These are phyloP conservation scores for Zaprionus ornatus DNA, from an alignment of 1,140 invertebrate species.

Conservation along the genomic window DNA sequence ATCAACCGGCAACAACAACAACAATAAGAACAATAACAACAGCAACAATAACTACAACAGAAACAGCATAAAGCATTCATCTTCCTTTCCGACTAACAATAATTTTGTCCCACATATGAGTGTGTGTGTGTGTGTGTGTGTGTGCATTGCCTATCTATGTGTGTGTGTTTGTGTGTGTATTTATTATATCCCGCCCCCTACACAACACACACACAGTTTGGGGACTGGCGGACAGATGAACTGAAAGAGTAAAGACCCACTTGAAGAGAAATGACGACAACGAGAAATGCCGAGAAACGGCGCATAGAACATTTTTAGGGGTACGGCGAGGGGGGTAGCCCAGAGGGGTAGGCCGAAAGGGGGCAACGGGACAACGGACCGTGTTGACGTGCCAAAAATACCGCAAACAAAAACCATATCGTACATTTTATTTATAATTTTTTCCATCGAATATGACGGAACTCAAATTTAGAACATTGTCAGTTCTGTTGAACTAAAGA, in stretches of 20 bases:
- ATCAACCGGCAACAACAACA: constrained; percentile 53
- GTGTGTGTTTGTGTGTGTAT: not conserved
- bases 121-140: not conserved
- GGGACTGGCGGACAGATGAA: not conserved
- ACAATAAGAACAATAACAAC: constrained; percentile 28
- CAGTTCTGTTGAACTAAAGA: constrained; percentile 40
- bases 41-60: constrained; percentile 20
- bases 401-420: constrained; percentile 40
- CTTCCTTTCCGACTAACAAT: constrained; percentile 37
- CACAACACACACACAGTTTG: not conserved
- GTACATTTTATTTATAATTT: constrained; percentile 46
- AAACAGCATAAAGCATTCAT: constrained; percentile 38
- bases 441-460: constrained; percentile 52
- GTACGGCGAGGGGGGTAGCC: not conserved
- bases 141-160: not conserved
- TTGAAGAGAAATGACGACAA: constrained; percentile 51
- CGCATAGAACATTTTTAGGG: not conserved
- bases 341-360: not conserved
- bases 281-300: constrained; percentile 23
- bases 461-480: constrained; percentile 44
- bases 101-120: constrained; percentile 27
- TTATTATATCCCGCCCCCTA: not conserved
- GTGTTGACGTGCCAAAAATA: constrained; percentile 53
- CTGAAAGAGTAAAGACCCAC: constrained; percentile 34
- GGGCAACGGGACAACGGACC: not conserved